Base-by-base conservation (phyloP, 2,113 vertebrate species). In the Carassius gibelio region DNA sequence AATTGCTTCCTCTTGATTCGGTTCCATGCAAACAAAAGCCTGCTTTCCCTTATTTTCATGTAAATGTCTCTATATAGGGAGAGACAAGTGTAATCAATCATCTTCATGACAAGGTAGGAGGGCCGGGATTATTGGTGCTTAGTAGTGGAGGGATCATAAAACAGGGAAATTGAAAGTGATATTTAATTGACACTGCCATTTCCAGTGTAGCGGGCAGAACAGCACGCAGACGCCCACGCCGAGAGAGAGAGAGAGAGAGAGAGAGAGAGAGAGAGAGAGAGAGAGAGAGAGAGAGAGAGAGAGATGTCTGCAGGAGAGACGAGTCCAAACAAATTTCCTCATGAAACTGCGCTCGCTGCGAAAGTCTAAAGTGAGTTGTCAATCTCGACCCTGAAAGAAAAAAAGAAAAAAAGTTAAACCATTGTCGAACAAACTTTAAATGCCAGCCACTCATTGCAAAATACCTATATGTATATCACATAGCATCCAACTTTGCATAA, bases 141-240 rank as follows among this genome's bases (percentile, higher is more conserved):
- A 95, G 94, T 95, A 95, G 92, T 92, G 93, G 91, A 90, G 93
- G 92, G 94, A 96, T 95, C 92, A 94, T 95, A 96, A 95, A 97
- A 93, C 94, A 95, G 94, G 94, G 94, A 96, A 96, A 96, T 93
- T 93, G 94, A 95, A 96, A 95, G 95, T 94, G 90, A 96, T 94
- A 91, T 94, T 95, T 97, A 96, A 96, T 95, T 96, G 96, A 96
- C 94, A 96, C 95, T 94, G 92, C 93, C 93, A 91, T 94, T 94
- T 94, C 90, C 92, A 94, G 91, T 93, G 91, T 90, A 83, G 90
- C 86, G 26, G 85, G 83, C 78, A n/a, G 87, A 86, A 82, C 88
- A 87, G 90, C 88, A 88, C 84, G 87, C 87, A 42, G 68, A 75
- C 85, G 81, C 91, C 88, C 84, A 69, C 8, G 9, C 48, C 48